phyloP scores from a whole-genome alignment of 53 echinoderm and acorn worm genomes.

The Echinarachnius parma region DNA sequence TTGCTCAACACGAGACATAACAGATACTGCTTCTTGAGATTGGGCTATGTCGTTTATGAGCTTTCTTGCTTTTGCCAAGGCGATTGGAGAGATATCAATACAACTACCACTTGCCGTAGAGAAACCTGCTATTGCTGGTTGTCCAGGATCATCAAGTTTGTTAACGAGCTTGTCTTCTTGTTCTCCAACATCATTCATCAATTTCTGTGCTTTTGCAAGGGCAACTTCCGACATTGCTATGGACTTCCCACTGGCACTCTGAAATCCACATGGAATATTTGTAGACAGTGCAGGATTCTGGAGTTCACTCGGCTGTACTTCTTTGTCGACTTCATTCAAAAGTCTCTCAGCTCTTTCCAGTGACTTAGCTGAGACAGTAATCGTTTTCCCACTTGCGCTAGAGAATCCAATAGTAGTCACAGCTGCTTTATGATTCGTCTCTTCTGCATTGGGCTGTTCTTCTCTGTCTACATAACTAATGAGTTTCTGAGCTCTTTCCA shows the following conservation, averaged over 20 bases:
- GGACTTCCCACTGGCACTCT: constrained; percentile 55
- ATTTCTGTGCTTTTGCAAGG: constrained; percentile 43
- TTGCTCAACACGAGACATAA: background rate
- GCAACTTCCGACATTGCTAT: constrained; percentile 51
- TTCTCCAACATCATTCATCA: constrained; percentile 2
- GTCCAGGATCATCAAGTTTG: background rate
- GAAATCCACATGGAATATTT: constrained; percentile 32
- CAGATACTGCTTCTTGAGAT: background rate
- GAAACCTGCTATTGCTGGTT: constrained; percentile 27
- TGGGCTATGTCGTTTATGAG: constrained; percentile 26
- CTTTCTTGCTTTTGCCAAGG: constrained; percentile 52
- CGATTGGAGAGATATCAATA: constrained; percentile 55
- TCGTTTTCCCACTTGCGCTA: constrained; percentile 50
- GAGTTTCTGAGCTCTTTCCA: too few species aligned
- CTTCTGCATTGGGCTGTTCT: background rate
- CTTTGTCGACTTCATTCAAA: constrained; percentile 9
- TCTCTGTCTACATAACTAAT: background rate
- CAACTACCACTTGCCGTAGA: constrained; percentile 51
- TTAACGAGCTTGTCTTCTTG: background rate
- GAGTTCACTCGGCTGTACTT: constrained; percentile 21
- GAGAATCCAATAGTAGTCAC: constrained; percentile 26
- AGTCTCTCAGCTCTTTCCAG: constrained; percentile 10
- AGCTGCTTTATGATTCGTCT: background rate
- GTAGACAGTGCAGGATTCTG: background rate
- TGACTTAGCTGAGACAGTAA: constrained; percentile 24